A percentile compares a stretch with the other conserved stretches of the same genome.
Conservation (phyloP, 1,140 invertebrate species). For the Stenopsyche tienmushanensis region DNA sequence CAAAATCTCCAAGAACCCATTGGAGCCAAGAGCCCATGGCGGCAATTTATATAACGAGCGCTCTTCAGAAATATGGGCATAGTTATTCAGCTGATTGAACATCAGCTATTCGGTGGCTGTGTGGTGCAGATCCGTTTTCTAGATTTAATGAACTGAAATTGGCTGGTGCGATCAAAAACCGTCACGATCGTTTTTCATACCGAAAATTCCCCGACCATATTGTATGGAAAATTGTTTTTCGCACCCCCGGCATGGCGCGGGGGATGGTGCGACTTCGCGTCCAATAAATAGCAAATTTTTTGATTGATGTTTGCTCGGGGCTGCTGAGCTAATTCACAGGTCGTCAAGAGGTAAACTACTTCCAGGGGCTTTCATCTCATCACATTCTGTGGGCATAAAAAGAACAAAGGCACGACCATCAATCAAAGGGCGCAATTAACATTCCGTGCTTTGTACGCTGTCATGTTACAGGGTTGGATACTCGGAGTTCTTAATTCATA, state of each 20-base stretch:
- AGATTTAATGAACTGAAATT: slow-evolving; percentile 5
- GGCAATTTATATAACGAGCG: too few species aligned
- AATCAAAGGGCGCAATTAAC: slow-evolving; percentile 22
- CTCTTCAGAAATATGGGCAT: too few species aligned
- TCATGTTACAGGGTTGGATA: too few species aligned
- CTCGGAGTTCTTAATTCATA: too few species aligned
- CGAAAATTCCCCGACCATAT: not conserved
- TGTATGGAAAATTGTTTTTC: slow-evolving; percentile 19
- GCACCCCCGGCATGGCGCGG: not conserved
- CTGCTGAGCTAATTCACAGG: not conserved
- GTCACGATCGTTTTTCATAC: slow-evolving; percentile 5
- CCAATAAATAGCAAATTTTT: slow-evolving; percentile 13
- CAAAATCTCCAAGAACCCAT: too few species aligned
- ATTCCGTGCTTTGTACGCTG: not conserved
- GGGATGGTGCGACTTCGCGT: not conserved
- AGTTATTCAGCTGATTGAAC: too few species aligned
- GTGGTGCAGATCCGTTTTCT: too few species aligned
- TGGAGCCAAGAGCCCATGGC: too few species aligned
- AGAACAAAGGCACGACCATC: slow-evolving; percentile 3
- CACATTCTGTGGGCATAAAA: too few species aligned
- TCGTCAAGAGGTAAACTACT: slow-evolving; percentile 4
- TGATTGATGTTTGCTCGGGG: slow-evolving; percentile 6
- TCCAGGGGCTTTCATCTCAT: too few species aligned
- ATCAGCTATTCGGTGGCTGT: too few species aligned
- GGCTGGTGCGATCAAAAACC: slow-evolving; percentile 3